Evolutionary conservation across 1,140 invertebrate genomes (phyloP).

Genomic region (Panagrolaimus sp.): DNA sequence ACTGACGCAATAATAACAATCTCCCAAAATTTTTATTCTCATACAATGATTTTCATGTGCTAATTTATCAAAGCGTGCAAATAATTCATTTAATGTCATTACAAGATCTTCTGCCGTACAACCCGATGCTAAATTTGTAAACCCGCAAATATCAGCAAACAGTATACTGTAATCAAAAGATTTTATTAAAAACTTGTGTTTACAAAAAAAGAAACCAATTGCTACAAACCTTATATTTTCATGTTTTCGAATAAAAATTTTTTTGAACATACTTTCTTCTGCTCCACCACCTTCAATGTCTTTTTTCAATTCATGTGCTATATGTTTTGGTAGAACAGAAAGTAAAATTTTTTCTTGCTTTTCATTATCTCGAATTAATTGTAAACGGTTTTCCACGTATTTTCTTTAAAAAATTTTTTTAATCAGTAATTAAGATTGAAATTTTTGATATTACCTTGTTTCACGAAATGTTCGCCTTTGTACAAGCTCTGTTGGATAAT

Average conservation of each 20-base stretch:
- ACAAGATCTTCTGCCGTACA: constrained; percentile 75
- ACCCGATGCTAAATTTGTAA: constrained; percentile 77
- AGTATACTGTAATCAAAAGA: constrained; percentile 74
- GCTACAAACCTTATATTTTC: constrained; percentile 86
- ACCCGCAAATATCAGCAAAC: constrained; percentile 93
- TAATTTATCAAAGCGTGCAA: constrained; percentile 84
- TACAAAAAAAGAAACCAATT: too few species aligned
- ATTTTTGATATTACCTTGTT: constrained; percentile 64
- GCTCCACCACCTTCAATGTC: constrained; percentile 71
- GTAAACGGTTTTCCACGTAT: constrained; percentile 80
- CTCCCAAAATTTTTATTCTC: constrained; percentile 81
- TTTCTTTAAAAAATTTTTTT: constrained; percentile 36
- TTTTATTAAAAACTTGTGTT: too few species aligned
- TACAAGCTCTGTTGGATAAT: constrained; percentile 80
- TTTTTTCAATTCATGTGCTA: constrained; percentile 90
- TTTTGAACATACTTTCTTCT: constrained; percentile 83
- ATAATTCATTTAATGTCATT: constrained; percentile 83
- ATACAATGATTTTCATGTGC: constrained; percentile 76
- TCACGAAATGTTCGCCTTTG: constrained; percentile 82
- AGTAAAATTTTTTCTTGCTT: constrained; percentile 84
- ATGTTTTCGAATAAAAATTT: constrained; percentile 89
- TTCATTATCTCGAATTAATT: constrained; percentile 89
- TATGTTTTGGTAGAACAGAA: constrained; percentile 85
- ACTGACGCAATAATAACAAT: constrained; percentile 88
- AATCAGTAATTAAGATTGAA: neutral